A percentile compares a stretch with the other conserved stretches of the same genome.
phyloP scores from a whole-genome alignment of 2,113 vertebrate species.

The Apaloderma vittatum region DNA sequence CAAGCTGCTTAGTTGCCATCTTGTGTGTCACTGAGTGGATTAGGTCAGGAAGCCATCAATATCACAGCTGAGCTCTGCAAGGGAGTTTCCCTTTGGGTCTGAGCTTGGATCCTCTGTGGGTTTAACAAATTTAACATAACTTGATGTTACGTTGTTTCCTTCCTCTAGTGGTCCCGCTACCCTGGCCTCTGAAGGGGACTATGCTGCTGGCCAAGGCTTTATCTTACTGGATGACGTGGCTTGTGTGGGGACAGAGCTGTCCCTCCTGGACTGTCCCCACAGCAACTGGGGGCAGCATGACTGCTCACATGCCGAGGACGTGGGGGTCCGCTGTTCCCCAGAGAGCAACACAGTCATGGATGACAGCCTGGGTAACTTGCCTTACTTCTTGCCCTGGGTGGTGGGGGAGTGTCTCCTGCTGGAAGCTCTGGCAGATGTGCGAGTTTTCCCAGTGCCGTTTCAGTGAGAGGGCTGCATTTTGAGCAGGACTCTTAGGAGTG shows the following conservation, averaged over 20 bases:
- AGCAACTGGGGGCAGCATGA: conserved; percentile 93
- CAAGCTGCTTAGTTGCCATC: background rate
- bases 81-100: background rate
- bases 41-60: background rate
- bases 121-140: background rate
- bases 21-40: background rate
- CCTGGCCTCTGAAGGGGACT: conserved; percentile 72
- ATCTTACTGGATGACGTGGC: conserved; percentile 90
- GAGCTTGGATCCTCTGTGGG: background rate
- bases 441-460: background rate
- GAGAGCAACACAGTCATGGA: conserved; percentile 54
- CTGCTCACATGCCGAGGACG: conserved; percentile 92
- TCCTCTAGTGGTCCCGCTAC: conserved; percentile 67
- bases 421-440: background rate
- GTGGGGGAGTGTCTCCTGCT: background rate
- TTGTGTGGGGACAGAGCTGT: conserved; percentile 87
- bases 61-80: background rate
- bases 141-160: background rate
- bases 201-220: conserved; percentile 86
- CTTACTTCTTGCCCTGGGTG: background rate
- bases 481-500: background rate
- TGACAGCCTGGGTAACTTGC: conserved; percentile 46
- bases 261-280: conserved; percentile 88
- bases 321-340: conserved; percentile 85
- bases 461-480: background rate